Percentiles rank a stretch among this genome's conserved stretches.
These are phyloP conservation scores for Agrotis exclamationis DNA, from an alignment of 2,888 invertebrate species.

Conservation along the genomic window DNA sequence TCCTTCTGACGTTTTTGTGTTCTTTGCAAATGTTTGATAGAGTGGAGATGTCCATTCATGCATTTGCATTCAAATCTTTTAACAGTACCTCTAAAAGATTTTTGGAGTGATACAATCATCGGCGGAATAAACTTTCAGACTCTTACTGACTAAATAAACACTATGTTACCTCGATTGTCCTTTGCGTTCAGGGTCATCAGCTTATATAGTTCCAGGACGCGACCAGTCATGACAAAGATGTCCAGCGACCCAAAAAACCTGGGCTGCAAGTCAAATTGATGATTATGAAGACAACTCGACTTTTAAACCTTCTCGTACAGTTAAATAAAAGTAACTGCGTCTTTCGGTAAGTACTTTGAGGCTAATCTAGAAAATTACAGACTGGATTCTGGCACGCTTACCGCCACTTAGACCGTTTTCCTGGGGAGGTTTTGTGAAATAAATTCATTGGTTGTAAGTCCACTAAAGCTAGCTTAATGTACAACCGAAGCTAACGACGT, in stretches of 20 bases:
- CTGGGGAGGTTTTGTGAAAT: slow-evolving; percentile 41
- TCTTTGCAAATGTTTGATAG: not conserved
- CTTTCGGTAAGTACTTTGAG: slow-evolving; percentile 33
- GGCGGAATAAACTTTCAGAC: too few relatives aligned
- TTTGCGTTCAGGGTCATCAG: too few relatives aligned
- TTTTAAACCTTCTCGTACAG: not conserved
- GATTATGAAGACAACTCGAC: not conserved
- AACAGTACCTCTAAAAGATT: too few relatives aligned
- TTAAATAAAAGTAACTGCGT: slow-evolving; percentile 35
- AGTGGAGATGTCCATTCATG: too few relatives aligned
- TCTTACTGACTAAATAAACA: too few relatives aligned
- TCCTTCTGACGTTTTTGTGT: not conserved
- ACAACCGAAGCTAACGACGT: slow-evolving; percentile 23
- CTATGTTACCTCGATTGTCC: too few relatives aligned
- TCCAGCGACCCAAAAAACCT: too few relatives aligned
- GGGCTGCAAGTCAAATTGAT: not conserved
- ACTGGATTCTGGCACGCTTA: slow-evolving; percentile 44
- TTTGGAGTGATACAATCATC: too few relatives aligned
- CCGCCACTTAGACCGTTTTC: slow-evolving; percentile 42
- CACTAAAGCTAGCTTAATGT: slow-evolving; percentile 22
- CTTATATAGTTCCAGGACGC: too few relatives aligned
- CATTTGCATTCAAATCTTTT: too few relatives aligned
- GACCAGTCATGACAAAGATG: too few relatives aligned
- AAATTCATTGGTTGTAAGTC: slow-evolving; percentile 43
- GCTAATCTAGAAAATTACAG: slow-evolving; percentile 54